Conservation (phyloP, 1,140 invertebrate genomes). For the Drosophila elegans region DNA sequence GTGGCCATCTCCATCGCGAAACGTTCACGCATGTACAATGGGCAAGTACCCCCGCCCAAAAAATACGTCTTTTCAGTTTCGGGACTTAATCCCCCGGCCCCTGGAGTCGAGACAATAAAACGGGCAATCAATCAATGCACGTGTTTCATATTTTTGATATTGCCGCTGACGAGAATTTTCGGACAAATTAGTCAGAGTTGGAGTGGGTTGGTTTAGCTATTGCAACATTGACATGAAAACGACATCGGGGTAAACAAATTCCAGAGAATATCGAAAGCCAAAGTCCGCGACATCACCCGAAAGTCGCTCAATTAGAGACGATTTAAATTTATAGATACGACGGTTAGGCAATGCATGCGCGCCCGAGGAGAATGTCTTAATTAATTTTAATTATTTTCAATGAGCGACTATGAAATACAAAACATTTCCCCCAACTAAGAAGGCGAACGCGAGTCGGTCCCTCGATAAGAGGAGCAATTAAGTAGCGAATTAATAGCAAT, state of each 20-base stretch:
- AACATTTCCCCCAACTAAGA: conserved; percentile 73
- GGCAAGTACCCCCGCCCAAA: background rate
- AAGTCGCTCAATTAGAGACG: conserved; percentile 77
- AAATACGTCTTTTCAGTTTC: conserved; percentile 18
- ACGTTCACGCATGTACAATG: conserved; percentile 5
- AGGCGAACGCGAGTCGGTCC: conserved; percentile 39
- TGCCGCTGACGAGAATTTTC: conserved; percentile 49
- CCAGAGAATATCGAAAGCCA: conserved; percentile 43
- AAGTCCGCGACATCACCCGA: conserved; percentile 67
- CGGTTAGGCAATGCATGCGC: conserved; percentile 49
- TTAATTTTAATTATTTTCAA: conserved; percentile 84
- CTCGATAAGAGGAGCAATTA: conserved; percentile 77
- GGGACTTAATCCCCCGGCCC: conserved; percentile 26
- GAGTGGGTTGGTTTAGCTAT: conserved; percentile 13
- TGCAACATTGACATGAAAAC: conserved; percentile 19
- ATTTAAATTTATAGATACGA: conserved; percentile 75
- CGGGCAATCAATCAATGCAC: conserved; percentile 75
- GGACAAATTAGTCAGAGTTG: conserved; percentile 63
- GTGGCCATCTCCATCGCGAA: conserved; percentile 22
- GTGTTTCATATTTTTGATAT: conserved; percentile 60
- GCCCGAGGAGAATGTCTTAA: conserved; percentile 71
- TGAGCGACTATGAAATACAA: conserved; percentile 77
- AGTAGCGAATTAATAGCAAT: conserved; percentile 78
- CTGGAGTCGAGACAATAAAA: conserved; percentile 36
- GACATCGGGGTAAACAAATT: conserved; percentile 40